Conservation (phyloP, 2,888 invertebrate genomes). For the Magallana nippona region DNA sequence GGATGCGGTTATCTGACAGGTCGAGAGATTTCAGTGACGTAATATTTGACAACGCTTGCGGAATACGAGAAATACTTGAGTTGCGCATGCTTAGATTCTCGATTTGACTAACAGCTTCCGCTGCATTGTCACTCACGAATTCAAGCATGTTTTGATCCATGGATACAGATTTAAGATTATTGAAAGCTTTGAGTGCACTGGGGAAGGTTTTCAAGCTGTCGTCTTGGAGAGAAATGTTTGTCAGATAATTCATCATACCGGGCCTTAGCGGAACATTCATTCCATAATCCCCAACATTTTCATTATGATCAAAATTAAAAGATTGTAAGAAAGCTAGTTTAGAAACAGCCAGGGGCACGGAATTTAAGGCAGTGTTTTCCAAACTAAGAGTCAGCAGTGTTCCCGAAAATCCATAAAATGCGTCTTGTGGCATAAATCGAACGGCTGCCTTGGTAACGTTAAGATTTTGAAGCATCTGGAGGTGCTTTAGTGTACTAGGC, state of each 20-base stretch:
- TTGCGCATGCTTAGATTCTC: constrained; percentile 55
- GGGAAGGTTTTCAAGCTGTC: constrained; percentile 60
- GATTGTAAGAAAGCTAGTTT: constrained; percentile 49
- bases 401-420: constrained; percentile 62
- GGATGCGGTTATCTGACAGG: constrained; percentile 57
- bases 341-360: constrained; percentile 57
- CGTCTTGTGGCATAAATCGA: constrained; percentile 57
- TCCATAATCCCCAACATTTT: constrained; percentile 57
- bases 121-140: constrained; percentile 65
- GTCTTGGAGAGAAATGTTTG: constrained; percentile 55
- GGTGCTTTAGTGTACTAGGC: constrained; percentile 56
- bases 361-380: constrained; percentile 55
- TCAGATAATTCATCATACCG: constrained; percentile 47
- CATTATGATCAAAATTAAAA: constrained; percentile 60
- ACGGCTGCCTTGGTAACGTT: constrained; percentile 56
- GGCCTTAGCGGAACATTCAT: constrained; percentile 57
- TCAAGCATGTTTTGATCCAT: constrained; percentile 56
- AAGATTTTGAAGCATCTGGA: constrained; percentile 53
- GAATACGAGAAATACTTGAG: constrained; percentile 61
- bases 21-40: constrained; percentile 51
- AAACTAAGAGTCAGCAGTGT: constrained; percentile 57
- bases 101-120: constrained; percentile 53
- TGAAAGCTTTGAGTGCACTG: constrained; percentile 51
- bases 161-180: constrained; percentile 45
- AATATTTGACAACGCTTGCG: constrained; percentile 60